Evolutionary conservation across 2,797 vertebrate species (phyloP).

Genomic region (Lepus townsendii): DNA sequence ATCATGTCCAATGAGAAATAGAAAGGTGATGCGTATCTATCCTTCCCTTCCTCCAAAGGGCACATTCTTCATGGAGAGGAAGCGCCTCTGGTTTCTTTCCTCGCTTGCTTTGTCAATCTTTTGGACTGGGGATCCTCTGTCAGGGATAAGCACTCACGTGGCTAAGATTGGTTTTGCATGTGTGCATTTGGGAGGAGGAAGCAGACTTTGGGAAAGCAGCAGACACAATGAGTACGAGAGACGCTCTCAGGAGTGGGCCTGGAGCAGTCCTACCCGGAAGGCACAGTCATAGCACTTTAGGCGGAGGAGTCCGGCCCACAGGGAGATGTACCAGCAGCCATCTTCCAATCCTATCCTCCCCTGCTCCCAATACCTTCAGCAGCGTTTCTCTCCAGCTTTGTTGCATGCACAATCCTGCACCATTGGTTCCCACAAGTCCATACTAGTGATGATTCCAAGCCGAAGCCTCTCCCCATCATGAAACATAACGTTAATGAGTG

Average conservation of each 20-base stretch:
- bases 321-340: not conserved
- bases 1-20: not conserved
- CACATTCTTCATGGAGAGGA: not conserved
- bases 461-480: not conserved
- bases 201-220: not conserved
- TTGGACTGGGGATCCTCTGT: not conserved
- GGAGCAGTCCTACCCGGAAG: not conserved
- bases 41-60: not conserved
- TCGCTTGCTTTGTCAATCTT: conserved; percentile 1
- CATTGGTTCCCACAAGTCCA: not conserved
- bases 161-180: not conserved
- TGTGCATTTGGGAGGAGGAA: not conserved
- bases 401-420: not conserved
- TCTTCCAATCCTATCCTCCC: not conserved
- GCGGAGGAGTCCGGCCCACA: not conserved
- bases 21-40: not conserved
- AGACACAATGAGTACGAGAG: not conserved
- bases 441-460: not conserved
- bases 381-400: not conserved
- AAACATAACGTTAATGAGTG: not conserved
- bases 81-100: not conserved
- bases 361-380: not conserved
- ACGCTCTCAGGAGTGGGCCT: fast-evolving
- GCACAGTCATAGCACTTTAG: not conserved
- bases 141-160: not conserved